Conservation (phyloP, 2,888 invertebrate species). For the Drosophila imparisetae region DNA sequence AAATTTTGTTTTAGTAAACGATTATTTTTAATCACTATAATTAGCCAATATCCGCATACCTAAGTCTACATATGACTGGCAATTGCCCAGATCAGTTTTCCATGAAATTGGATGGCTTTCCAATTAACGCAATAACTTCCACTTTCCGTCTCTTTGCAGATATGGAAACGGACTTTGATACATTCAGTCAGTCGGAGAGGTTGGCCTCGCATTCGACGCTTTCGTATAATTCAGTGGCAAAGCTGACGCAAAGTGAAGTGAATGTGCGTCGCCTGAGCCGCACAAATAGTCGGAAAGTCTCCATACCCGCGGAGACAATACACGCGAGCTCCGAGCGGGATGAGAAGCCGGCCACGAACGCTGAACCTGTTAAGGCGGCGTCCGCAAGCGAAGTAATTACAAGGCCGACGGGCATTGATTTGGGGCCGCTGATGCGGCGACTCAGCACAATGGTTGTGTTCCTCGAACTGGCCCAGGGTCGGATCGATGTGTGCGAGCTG, state of each 20-base stretch:
- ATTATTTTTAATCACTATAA: background rate
- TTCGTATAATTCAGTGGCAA: constrained; percentile 46
- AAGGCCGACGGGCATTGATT: constrained; percentile 5
- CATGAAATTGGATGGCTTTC: background rate
- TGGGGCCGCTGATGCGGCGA: constrained; percentile 28
- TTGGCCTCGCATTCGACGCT: constrained; percentile 49
- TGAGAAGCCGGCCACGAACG: constrained; percentile 62
- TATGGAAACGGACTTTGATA: constrained; percentile 48
- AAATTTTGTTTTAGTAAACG: background rate
- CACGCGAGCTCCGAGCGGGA: constrained; percentile 84
- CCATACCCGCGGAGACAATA: constrained; percentile 83
- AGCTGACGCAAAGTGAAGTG: constrained; percentile 22
- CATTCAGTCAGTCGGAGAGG: constrained; percentile 41
- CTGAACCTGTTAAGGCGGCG: background rate
- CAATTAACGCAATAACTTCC: background rate
- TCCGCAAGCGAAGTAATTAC: background rate
- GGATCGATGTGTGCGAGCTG: constrained; percentile 61
- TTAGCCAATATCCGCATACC: background rate
- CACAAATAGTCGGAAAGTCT: constrained; percentile 72
- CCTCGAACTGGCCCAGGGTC: constrained; percentile 70
- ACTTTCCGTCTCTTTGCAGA: constrained; percentile 17
- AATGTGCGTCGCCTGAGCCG: constrained; percentile 66
- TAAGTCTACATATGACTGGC: background rate
- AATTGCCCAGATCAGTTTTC: background rate
- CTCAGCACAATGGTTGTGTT: constrained; percentile 49